Conservation (phyloP, 2,113 vertebrate genomes). For the Callocephalon fimbriatum region DNA sequence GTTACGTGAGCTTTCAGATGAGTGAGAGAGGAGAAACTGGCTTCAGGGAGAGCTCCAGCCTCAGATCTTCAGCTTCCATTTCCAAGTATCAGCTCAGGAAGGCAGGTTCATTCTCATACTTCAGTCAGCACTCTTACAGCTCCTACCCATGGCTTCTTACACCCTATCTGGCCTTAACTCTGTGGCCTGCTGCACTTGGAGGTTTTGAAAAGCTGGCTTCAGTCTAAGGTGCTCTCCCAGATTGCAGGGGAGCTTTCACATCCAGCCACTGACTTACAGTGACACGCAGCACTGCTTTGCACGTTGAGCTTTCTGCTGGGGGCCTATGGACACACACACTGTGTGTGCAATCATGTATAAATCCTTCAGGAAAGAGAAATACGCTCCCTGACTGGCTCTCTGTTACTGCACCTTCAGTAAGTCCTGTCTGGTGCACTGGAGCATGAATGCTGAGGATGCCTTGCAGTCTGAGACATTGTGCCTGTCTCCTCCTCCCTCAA, state of each 20-base stretch:
- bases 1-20: background rate
- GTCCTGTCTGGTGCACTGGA: background rate
- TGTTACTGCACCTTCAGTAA: background rate
- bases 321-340: fast-evolving
- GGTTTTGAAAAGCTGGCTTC: background rate
- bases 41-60: background rate
- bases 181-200: background rate
- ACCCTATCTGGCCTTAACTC: background rate
- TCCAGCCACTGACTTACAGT: background rate
- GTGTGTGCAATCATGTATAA: fast-evolving
- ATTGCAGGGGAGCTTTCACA: fast-evolving
- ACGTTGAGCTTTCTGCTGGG: background rate
- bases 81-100: background rate
- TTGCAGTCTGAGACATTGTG: background rate
- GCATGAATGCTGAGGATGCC: background rate
- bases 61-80: background rate
- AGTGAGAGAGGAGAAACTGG: background rate
- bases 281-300: background rate
- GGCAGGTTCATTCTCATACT: background rate
- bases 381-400: fast-evolving
- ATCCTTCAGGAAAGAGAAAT: background rate
- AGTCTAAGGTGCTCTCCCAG: background rate
- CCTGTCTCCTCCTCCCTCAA: background rate
- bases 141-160: background rate
- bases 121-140: background rate